phyloP scores from a whole-genome alignment of 2,797 vertebrate genomes.

The Melanotaenia boesemani region DNA sequence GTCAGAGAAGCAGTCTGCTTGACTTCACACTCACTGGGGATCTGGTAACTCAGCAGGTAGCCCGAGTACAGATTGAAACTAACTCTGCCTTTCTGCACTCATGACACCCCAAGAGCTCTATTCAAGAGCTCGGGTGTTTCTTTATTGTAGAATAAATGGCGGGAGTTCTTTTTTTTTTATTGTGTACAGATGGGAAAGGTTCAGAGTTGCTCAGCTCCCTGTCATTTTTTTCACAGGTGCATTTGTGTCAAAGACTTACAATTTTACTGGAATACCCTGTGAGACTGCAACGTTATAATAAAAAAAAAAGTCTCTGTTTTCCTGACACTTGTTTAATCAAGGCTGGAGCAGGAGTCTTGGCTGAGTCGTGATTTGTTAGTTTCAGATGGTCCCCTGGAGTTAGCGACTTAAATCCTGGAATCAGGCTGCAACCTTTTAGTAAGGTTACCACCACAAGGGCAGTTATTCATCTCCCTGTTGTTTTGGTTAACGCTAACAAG shows the following conservation, averaged over 20 bases:
- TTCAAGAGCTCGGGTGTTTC: slow-evolving; percentile 68
- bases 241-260: slow-evolving; percentile 36
- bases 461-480: slow-evolving; percentile 70
- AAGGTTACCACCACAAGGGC: slow-evolving; percentile 68
- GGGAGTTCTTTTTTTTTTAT: slow-evolving; percentile 61
- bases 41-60: slow-evolving; percentile 84
- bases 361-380: slow-evolving; percentile 59
- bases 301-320: slow-evolving; percentile 18
- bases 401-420: slow-evolving; percentile 61
- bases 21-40: slow-evolving; percentile 81
- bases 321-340: slow-evolving; percentile 30
- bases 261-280: slow-evolving; percentile 43
- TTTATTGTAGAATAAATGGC: slow-evolving; percentile 68
- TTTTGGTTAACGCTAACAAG: slow-evolving; percentile 73
- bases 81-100: slow-evolving; percentile 70
- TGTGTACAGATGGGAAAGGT: slow-evolving; percentile 65
- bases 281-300: slow-evolving; percentile 12
- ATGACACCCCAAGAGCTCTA: slow-evolving; percentile 62
- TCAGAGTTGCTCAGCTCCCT: slow-evolving; percentile 49
- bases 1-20: slow-evolving; percentile 76
- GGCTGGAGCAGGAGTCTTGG: slow-evolving; percentile 11
- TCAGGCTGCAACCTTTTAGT: slow-evolving; percentile 57
- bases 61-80: slow-evolving; percentile 76
- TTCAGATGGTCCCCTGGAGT: slow-evolving; percentile 53
- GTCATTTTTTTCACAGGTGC: slow-evolving; percentile 51